phyloP scores from a whole-genome alignment of 2,113 vertebrate species.

The Stigmatopora argus region DNA sequence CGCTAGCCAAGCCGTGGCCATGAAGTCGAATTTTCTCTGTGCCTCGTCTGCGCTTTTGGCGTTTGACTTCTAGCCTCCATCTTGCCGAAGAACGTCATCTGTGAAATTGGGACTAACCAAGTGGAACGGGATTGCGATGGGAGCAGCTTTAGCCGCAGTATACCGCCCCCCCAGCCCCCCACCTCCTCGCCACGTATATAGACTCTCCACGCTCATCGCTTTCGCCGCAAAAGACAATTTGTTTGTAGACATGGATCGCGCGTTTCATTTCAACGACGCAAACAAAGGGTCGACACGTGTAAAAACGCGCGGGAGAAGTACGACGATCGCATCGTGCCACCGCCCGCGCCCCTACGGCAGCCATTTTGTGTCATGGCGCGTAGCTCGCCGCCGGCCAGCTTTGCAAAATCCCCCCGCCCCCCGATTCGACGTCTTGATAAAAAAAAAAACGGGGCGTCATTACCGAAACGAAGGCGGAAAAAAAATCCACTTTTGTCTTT shows the following conservation, averaged over 20 bases:
- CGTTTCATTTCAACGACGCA: neutral
- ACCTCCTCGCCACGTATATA: constrained; percentile 37
- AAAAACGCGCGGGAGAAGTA: neutral
- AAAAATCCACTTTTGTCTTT: constrained; percentile 14
- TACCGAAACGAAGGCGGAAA: constrained; percentile 5
- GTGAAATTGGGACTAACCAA: constrained; percentile 76
- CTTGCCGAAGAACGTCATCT: constrained; percentile 68
- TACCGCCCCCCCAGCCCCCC: neutral
- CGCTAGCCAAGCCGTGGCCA: constrained; percentile 30
- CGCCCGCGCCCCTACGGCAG: constrained; percentile 11
- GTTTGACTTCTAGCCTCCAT: constrained; percentile 56
- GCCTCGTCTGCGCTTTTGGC: constrained; percentile 49
- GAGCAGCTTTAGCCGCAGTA: constrained; percentile 58
- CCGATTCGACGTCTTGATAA: constrained; percentile 8
- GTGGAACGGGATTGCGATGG: constrained; percentile 66
- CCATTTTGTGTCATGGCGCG: constrained; percentile 46
- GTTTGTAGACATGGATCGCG: constrained; percentile 15
- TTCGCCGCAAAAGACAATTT: constrained; percentile 19
- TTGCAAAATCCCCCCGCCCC: constrained; percentile 1
- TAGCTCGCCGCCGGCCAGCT: constrained; percentile 15
- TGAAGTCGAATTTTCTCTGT: constrained; percentile 40
- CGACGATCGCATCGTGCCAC: neutral
- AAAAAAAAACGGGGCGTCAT: neutral
- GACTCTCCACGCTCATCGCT: constrained; percentile 54
- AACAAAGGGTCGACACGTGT: neutral